A percentile compares a stretch with the other conserved stretches of the same genome.
phyloP scores from a whole-genome alignment of 2,888 invertebrate genomes.

The Malthinus flaveolus region DNA sequence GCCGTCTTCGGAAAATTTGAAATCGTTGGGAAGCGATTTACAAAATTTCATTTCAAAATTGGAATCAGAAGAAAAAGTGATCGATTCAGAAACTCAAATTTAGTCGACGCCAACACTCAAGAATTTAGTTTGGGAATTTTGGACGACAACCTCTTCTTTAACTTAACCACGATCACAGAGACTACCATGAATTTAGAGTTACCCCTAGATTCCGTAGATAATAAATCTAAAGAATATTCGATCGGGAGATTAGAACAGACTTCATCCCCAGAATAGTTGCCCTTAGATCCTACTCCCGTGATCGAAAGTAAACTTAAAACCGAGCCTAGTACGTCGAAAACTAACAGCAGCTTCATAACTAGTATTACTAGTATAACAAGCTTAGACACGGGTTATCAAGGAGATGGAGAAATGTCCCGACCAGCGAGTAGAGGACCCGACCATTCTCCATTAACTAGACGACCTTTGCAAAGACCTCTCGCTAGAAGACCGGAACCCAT shows the following conservation, averaged over 20 bases:
- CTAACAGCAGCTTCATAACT: constrained; percentile 65
- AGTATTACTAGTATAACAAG: constrained; percentile 91
- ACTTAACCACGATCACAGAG: constrained; percentile 61
- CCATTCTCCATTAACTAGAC: constrained; percentile 64
- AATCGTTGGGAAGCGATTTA: constrained; percentile 19
- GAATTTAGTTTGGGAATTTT: constrained; percentile 53
- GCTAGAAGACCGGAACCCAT: constrained; percentile 77
- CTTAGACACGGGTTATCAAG: constrained; percentile 92
- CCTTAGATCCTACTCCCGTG: constrained; percentile 74
- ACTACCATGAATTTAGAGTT: constrained; percentile 62
- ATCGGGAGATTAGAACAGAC: constrained; percentile 70
- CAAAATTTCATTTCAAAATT: constrained; percentile 22
- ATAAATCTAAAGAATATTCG: constrained; percentile 53
- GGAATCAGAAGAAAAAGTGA: constrained; percentile 6
- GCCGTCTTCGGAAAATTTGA: constrained; percentile 58
- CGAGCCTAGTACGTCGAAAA: constrained; percentile 47
- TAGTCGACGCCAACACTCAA: constrained; percentile 42
- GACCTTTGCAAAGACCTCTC: constrained; percentile 57
- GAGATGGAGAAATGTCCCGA: constrained; percentile 87
- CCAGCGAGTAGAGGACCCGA: constrained; percentile 83
- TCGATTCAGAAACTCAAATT: constrained; percentile 39
- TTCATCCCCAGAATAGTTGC: constrained; percentile 83
- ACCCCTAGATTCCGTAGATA: constrained; percentile 54
- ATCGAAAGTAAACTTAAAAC: constrained; percentile 56
- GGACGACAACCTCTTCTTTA: constrained; percentile 63